phyloP scores from a whole-genome alignment of 2,113 vertebrate species.

The Aphyosemion australe region DNA sequence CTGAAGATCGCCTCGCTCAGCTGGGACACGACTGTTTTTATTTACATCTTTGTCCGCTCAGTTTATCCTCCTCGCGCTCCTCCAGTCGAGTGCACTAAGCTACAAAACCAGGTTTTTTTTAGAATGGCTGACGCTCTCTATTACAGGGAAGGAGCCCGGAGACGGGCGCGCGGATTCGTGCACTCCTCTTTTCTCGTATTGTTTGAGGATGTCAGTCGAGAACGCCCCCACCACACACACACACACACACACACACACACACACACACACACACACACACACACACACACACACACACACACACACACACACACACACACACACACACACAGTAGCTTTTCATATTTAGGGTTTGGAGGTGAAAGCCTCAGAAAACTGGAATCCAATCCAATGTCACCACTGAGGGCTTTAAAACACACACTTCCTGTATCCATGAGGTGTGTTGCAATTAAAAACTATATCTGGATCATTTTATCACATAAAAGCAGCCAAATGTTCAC shows the following conservation, averaged over 20 bases:
- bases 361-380: conserved; percentile 64
- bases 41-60: conserved; percentile 94
- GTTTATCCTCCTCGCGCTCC: conserved; percentile 90
- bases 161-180: conserved; percentile 80
- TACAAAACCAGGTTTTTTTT: conserved; percentile 76
- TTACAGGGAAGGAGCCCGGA: conserved; percentile 74
- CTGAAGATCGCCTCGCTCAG: conserved; percentile 95
- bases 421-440: conserved; percentile 44
- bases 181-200: conserved; percentile 88
- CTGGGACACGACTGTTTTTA: conserved; percentile 91
- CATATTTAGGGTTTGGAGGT: conserved; percentile 80
- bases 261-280: conserved; percentile 44
- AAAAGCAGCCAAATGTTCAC: conserved; percentile 39
- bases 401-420: conserved; percentile 24
- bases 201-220: conserved; percentile 90
- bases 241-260: conserved; percentile 77
- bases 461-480: conserved; percentile 30
- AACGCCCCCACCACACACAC: conserved; percentile 83
- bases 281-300: conserved; percentile 67
- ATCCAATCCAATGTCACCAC: conserved; percentile 28
- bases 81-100: conserved; percentile 72
- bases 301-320: conserved; percentile 76
- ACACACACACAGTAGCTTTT: conserved; percentile 82
- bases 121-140: conserved; percentile 74
- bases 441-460: conserved; percentile 54